Evolutionary conservation across 2,888 invertebrate species (phyloP).

Genomic region (Drosophila mettleri): DNA sequence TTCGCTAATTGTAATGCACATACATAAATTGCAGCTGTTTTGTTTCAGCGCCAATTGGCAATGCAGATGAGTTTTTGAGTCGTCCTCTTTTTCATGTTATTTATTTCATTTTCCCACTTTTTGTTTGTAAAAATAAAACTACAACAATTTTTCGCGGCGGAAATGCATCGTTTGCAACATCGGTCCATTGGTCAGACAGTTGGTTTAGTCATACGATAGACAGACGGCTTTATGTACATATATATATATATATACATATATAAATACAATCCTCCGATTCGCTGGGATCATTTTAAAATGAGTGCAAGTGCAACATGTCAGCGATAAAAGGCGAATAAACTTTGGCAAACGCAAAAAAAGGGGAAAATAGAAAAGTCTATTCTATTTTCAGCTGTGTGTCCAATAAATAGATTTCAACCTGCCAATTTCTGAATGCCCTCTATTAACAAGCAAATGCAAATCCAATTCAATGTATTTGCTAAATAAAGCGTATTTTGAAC

Average conservation of each 20-base stretch:
- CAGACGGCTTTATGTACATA: conserved; percentile 13
- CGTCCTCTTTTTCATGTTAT: conserved; percentile 1
- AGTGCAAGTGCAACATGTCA: conserved; percentile 72
- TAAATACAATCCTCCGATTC: conserved; percentile 1
- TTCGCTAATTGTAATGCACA: conserved; percentile 73
- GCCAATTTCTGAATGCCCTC: conserved; percentile 29
- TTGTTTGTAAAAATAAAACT: conserved; percentile 41
- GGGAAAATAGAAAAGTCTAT: conserved; percentile 6
- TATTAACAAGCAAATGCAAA: background rate
- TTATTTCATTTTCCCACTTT: conserved; percentile 31
- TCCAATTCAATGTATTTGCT: too few relatives aligned
- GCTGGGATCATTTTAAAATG: conserved; percentile 44
- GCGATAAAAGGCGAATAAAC: conserved; percentile 72
- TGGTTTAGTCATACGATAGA: conserved; percentile 65
- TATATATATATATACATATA: background rate
- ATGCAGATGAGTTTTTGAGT: conserved; percentile 70
- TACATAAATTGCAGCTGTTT: conserved; percentile 75
- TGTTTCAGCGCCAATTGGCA: conserved; percentile 66
- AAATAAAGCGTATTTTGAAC: too few relatives aligned
- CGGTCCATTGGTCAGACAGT: conserved; percentile 33
- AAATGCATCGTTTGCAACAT: conserved; percentile 70
- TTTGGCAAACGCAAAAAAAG: conserved; percentile 44
- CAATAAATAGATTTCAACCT: conserved; percentile 43
- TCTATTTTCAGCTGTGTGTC: conserved; percentile 39
- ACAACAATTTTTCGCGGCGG: conserved; percentile 55